A percentile compares a stretch with the other conserved stretches of the same genome.
Evolutionary conservation across 2,797 vertebrate genomes (phyloP).

Genomic region (Gymnopithys bicolor): DNA sequence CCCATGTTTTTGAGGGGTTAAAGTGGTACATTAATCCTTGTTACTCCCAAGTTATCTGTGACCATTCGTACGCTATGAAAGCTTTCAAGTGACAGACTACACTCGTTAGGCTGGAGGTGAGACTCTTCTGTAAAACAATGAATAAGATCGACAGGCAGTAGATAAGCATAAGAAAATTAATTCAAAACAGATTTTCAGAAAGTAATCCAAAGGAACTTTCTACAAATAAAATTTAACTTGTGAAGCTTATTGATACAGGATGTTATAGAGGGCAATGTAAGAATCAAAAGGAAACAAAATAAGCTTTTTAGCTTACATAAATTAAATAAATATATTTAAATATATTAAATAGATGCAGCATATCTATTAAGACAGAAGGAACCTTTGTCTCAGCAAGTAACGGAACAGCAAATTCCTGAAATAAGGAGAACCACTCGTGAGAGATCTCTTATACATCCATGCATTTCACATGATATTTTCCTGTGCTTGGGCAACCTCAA

Average conservation of each 20-base stretch:
- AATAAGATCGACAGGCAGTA: neutral
- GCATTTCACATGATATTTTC: neutral
- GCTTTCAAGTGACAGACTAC: neutral
- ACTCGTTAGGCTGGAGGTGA: neutral
- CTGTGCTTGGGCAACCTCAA: neutral
- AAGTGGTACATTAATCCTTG: neutral
- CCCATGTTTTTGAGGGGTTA: neutral
- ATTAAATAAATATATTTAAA: neutral
- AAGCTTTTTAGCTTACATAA: neutral
- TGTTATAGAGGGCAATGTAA: neutral
- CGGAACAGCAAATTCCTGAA: neutral
- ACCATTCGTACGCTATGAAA: accelerated
- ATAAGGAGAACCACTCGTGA: neutral
- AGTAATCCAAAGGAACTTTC: neutral
- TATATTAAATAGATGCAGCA: neutral
- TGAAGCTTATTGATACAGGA: neutral
- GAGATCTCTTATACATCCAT: neutral
- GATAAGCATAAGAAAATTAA: neutral
- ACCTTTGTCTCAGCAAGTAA: neutral
- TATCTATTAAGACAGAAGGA: neutral
- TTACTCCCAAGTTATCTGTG: neutral
- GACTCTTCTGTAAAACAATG: neutral
- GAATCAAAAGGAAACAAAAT: neutral
- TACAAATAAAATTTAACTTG: neutral
- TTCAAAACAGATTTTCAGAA: neutral